Conservation (phyloP, 2,113 vertebrate species). For the Charina bottae region DNA sequence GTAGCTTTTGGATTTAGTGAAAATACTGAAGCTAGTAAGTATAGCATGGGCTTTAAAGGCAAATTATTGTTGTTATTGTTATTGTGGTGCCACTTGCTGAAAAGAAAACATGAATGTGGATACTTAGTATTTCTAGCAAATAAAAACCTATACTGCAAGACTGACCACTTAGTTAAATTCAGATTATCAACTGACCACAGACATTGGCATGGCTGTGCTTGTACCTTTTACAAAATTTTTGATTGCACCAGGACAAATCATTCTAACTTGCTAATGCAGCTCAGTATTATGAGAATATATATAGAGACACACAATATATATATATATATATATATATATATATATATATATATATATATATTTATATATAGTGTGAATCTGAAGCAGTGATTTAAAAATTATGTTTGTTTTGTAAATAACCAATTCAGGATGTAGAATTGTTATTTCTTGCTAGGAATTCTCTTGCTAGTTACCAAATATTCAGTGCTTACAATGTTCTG, state of each 20-base stretch:
- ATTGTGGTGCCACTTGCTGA: not conserved
- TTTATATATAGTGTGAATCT: no score
- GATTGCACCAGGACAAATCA: no score
- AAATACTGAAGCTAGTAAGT: slow-evolving; percentile 21
- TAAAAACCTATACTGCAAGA: not conserved
- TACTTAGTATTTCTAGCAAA: not conserved
- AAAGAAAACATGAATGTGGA: not conserved
- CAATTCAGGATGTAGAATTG: not conserved
- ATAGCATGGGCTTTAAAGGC: slow-evolving; percentile 22
- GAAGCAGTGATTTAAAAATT: not conserved
- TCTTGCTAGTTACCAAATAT: not conserved
- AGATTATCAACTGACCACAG: not conserved
- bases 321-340: no score
- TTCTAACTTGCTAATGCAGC: no score
- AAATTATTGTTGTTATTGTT: not conserved
- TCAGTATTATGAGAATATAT: no score
- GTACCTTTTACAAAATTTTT: not conserved
- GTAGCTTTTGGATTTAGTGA: slow-evolving; percentile 14
- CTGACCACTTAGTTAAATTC: no score
- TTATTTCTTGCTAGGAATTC: not conserved
- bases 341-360: no score
- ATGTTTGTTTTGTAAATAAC: not conserved
- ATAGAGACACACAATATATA: no score
- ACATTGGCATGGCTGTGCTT: not conserved
- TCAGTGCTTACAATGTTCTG: not conserved